A percentile compares a stretch with the other conserved stretches of the same genome.
Conservation (phyloP, 1,140 invertebrate species). For the Mycetomoellerius zeteki region DNA sequence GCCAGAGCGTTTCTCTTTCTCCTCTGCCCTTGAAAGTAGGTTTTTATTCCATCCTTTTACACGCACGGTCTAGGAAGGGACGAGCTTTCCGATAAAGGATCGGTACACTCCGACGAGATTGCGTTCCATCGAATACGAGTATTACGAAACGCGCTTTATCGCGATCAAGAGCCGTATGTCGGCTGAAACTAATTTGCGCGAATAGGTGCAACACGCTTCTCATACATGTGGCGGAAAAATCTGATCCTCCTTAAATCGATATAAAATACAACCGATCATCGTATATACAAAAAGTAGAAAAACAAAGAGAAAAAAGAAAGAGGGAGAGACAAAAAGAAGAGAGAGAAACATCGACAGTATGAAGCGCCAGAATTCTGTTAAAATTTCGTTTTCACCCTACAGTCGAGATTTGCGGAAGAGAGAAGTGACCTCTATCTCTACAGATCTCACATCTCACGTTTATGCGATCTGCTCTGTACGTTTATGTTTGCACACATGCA, state of each 20-base stretch:
- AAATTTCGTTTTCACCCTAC: constrained; percentile 18
- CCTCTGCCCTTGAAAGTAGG: constrained; percentile 1
- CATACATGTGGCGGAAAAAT: neutral
- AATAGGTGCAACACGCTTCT: constrained; percentile 16
- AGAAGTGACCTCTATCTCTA: constrained; percentile 22
- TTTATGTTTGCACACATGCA: neutral
- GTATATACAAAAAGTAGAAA: neutral
- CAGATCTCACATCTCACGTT: constrained; percentile 3
- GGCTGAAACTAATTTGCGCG: constrained; percentile 66
- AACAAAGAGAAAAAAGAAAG: neutral
- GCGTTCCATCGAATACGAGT: constrained; percentile 38
- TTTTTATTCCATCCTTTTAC: constrained; percentile 67
- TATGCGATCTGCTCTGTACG: neutral
- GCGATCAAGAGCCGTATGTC: constrained; percentile 22
- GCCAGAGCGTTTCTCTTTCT: neutral
- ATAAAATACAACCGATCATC: neutral
- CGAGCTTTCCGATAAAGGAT: constrained; percentile 68
- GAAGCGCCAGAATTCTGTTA: neutral
- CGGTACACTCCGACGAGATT: constrained; percentile 47
- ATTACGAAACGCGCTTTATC: constrained; percentile 50
- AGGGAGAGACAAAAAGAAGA: neutral
- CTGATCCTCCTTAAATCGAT: constrained; percentile 3
- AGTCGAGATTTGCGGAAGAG: neutral
- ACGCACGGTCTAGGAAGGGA: constrained; percentile 51
- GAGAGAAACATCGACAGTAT: too few relatives aligned